phyloP scores from a whole-genome alignment of 1,140 invertebrate species.

The Diachasmimorpha longicaudata region DNA sequence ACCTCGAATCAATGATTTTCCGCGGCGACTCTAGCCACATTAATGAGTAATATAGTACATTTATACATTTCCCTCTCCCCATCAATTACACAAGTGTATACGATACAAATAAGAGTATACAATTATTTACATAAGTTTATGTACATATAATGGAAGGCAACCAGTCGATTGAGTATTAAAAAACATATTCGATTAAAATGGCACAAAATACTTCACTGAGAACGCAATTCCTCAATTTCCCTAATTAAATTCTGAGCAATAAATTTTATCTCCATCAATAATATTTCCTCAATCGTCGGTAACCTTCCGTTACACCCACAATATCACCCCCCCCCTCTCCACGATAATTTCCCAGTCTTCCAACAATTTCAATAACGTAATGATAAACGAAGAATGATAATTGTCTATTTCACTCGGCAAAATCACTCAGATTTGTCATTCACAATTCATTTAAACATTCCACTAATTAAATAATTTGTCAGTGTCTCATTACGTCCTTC shows the following conservation, averaged over 20 bases:
- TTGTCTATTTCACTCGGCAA: not conserved
- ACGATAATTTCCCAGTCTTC: not conserved
- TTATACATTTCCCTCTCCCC: not conserved
- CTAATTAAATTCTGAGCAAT: not conserved
- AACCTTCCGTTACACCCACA: constrained; percentile 36
- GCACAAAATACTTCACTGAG: not conserved
- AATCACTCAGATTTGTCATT: not conserved
- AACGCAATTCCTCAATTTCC: not conserved
- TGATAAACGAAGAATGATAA: not conserved
- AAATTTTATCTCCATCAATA: not conserved
- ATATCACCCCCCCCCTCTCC: too few species aligned
- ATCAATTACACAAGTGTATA: not conserved
- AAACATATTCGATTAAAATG: not conserved
- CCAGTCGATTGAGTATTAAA: not conserved
- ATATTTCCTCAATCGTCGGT: not conserved
- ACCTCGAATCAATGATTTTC: not conserved
- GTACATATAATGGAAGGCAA: constrained; percentile 37
- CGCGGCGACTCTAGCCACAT: not conserved
- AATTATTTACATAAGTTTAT: constrained; percentile 36
- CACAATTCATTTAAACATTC: not conserved
- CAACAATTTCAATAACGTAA: not conserved
- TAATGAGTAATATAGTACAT: constrained; percentile 23
- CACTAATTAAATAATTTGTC: not conserved
- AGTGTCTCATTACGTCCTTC: not conserved
- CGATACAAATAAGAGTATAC: constrained; percentile 21